These are phyloP conservation scores for Bufo bufo DNA, from an alignment of 2,113 vertebrate genomes.

Conservation along the genomic window DNA sequence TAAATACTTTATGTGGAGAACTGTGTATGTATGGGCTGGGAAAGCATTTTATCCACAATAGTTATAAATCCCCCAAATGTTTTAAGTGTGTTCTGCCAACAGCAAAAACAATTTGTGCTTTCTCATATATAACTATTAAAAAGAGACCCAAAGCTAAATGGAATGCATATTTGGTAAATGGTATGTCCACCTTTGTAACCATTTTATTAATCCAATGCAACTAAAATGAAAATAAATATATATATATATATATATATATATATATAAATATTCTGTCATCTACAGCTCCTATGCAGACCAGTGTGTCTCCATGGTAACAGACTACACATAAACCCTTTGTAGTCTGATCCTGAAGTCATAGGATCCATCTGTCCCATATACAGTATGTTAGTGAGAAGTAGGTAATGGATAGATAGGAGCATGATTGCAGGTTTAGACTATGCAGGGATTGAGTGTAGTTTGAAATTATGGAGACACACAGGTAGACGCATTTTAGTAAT, in stretches of 20 bases:
- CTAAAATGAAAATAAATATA: neutral
- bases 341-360: neutral
- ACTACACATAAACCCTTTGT: neutral
- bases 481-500: neutral
- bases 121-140: neutral
- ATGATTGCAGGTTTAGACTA: neutral
- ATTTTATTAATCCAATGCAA: neutral
- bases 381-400: neutral
- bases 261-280: neutral
- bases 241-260: too few relatives aligned
- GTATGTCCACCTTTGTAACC: neutral
- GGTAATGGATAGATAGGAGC: neutral
- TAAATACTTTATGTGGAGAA: neutral
- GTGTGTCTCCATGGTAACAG: neutral
- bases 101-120: conserved; percentile 31
- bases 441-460: neutral
- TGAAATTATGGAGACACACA: neutral
- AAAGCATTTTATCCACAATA: neutral
- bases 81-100: neutral
- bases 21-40: neutral
- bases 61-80: neutral
- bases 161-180: neutral
- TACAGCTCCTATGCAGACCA: neutral
- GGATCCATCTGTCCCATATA: neutral
- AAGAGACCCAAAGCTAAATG: neutral